A percentile compares a stretch with the other conserved stretches of the same genome.
Conservation (phyloP, 2,113 vertebrate species). For the Anolis carolinensis region DNA sequence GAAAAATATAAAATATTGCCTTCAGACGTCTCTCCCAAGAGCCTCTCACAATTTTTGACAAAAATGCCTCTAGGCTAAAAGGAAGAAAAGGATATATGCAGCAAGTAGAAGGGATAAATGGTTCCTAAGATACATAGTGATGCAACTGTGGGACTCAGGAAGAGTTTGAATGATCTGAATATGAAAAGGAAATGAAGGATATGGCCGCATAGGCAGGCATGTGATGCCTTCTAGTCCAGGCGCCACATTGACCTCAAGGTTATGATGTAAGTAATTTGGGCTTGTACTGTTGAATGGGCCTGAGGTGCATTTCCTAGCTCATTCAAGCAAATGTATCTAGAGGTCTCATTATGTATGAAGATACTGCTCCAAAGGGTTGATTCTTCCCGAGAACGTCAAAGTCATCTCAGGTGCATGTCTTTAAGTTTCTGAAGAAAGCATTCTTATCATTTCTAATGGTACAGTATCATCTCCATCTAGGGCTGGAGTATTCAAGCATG, state of each 20-base stretch:
- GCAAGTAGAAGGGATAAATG: neutral
- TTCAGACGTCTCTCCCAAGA: neutral
- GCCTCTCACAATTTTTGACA: constrained; percentile 26
- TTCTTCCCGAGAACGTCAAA: neutral
- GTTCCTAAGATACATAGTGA: constrained; percentile 4
- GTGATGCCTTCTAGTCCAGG: constrained; percentile 29
- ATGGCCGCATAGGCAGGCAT: neutral
- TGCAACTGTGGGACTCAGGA: neutral
- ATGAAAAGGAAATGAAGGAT: neutral
- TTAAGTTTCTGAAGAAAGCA: neutral
- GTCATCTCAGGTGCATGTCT: neutral
- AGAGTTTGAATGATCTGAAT: neutral
- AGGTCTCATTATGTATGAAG: neutral
- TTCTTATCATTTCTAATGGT: neutral
- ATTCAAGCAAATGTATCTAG: constrained; percentile 6
- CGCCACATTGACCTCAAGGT: neutral
- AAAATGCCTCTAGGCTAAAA: constrained; percentile 8
- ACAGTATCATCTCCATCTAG: neutral
- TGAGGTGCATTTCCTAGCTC: constrained; percentile 1
- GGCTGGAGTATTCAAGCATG: neutral
- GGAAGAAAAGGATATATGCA: neutral
- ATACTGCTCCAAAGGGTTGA: neutral
- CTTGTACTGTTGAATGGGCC: constrained; percentile 25
- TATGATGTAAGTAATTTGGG: constrained; percentile 40
- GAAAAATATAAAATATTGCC: neutral